Evolutionary conservation across 2,888 invertebrate genomes (phyloP), one percentile per base, ranked within the genome.

Genomic region (Nymphalis c-album): DNA sequence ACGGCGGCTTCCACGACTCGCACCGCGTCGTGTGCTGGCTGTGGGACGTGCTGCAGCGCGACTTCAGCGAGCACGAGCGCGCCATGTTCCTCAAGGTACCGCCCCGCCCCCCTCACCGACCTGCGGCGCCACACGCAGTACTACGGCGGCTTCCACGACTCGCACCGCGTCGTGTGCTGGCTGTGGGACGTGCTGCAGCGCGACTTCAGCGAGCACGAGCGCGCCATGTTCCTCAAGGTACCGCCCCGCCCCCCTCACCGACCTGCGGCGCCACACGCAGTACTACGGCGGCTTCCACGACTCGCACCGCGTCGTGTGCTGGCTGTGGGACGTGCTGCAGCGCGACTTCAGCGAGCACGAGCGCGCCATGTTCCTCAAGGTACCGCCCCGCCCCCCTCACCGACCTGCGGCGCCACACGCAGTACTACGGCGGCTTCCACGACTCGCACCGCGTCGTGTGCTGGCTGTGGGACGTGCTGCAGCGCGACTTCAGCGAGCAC

Each of bases 271-370:
- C 64, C 97, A 99, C 91, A 99, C 99, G 13, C 98, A 99, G 88
- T 99, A 99, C 92, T 99, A 99, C 91, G 99, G 99, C 68, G 99
- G 99, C 7, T 99, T 99, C 91, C 99, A 99, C 88, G 98, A 97
- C 93, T 98, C 97, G 70, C 99, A 99, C 92, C 94, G 98, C 75
- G 98, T 99, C 62, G 97, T 99, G 61, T 96, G 97, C 83, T 99
- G 99, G 99, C 93, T 99, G 62, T 99, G 99, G 99, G 98, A 99
- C 88, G 97, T 99, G 78, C 93, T 99, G 73, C 97, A 97, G 78
- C 95, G 97, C 77, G 99, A 99, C 87, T 99, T 99, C 88, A 95
- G 94, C 13, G 96, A 98, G 81, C 94, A 96, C 63, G 99, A 99
- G 88, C 95, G 97, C 69, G 96, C 96, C 77, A 95, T 98, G 83